phyloP scores from a whole-genome alignment of 2,797 vertebrate genomes.

The Sternotherus odoratus region DNA sequence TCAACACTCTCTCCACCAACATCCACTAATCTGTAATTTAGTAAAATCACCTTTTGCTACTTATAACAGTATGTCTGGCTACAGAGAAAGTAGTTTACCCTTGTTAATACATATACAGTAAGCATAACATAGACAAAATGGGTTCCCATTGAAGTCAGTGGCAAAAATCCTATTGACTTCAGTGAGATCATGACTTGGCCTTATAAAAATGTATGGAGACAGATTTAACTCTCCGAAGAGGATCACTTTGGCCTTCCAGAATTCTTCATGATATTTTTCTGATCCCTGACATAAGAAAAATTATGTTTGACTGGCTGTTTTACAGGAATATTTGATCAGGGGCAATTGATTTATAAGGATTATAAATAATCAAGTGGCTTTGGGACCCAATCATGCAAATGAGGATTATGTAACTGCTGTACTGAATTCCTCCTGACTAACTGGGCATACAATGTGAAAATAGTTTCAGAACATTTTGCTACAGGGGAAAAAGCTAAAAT shows the following conservation, averaged over 20 bases:
- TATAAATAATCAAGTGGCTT: not conserved
- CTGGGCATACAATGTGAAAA: rapidly evolving
- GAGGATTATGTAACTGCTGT: not conserved
- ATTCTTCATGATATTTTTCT: not conserved
- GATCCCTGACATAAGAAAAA: not conserved
- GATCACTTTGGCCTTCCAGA: not conserved
- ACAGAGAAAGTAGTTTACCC: not conserved
- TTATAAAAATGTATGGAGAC: not conserved
- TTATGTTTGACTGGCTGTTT: not conserved
- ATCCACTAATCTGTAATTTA: not conserved
- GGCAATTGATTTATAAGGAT: not conserved
- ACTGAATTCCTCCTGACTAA: not conserved
- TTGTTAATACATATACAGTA: rapidly evolving
- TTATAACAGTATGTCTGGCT: rapidly evolving
- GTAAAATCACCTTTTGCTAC: not conserved
- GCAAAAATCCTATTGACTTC: not conserved
- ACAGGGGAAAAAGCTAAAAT: rapidly evolving
- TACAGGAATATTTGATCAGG: not conserved
- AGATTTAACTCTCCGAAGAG: not conserved
- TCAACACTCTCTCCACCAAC: constrained; percentile 2
- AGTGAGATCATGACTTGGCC: rapidly evolving
- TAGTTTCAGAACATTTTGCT: not conserved
- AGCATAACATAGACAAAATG: rapidly evolving
- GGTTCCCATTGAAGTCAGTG: not conserved
- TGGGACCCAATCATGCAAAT: not conserved